Evolutionary conservation across 2,888 invertebrate species (phyloP).

Genomic region (Spodoptera littoralis): DNA sequence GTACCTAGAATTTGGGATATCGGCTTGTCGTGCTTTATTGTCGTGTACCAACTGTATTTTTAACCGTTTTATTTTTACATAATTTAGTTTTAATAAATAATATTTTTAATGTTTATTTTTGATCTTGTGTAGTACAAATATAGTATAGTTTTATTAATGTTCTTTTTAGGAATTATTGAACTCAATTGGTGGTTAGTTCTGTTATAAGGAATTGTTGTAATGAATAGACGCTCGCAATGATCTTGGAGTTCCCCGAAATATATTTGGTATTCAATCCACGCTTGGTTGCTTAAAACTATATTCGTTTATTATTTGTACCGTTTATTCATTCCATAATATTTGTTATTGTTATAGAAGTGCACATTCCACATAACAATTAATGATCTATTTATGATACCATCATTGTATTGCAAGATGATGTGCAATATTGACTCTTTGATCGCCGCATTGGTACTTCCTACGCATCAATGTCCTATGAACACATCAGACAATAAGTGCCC

Average conservation of each 20-base stretch:
- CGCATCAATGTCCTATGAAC: not conserved
- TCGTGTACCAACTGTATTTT: conserved; percentile 27
- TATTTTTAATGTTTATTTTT: conserved; percentile 20
- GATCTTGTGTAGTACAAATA: conserved; percentile 57
- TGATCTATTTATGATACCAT: not conserved
- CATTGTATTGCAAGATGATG: conserved; percentile 13
- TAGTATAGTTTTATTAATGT: conserved; percentile 31
- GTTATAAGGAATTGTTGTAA: conserved; percentile 3
- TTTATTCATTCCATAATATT: not conserved
- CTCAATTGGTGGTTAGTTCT: conserved; percentile 2
- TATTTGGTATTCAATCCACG: conserved; percentile 4
- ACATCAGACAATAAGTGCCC: too few relatives aligned
- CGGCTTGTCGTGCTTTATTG: conserved; percentile 18
- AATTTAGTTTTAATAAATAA: conserved; percentile 56
- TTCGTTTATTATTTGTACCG: conserved; percentile 4
- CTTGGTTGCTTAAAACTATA: not conserved
- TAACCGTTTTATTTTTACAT: conserved; percentile 26
- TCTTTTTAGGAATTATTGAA: conserved; percentile 4
- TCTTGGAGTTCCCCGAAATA: conserved; percentile 11
- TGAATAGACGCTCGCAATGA: not conserved
- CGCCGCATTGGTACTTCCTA: not conserved
- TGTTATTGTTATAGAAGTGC: not conserved
- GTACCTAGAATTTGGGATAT: conserved; percentile 1
- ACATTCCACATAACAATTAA: not conserved
- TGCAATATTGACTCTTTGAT: conserved; percentile 9